Evolutionary conservation across 2,797 vertebrate genomes (phyloP), one percentile per base, ranked within the genome.

Genomic region (Dendrocincla tyrannina): DNA sequence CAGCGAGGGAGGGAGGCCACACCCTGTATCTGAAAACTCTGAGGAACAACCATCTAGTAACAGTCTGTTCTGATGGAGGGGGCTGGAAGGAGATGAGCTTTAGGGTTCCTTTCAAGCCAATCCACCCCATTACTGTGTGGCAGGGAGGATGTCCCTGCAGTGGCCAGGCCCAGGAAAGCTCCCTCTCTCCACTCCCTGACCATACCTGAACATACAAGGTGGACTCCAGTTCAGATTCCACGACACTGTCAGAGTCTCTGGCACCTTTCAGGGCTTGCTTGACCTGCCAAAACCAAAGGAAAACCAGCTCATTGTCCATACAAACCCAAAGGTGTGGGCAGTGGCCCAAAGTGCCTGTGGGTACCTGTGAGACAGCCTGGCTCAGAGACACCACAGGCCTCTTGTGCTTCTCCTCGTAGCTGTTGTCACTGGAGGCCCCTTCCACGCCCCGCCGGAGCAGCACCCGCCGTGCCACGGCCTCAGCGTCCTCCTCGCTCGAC

Each of bases 401-500:
- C 95, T 98, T 98, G 9, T 93, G 98, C 93, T 98, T 98, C 46
- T 99, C 96, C 58, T 95, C 95, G 4, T 93, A 96, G 28, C 97
- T 95, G 20, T 98, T 97, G 91, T 98, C 95, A 70, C 98, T 97
- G 23, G 98, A 97, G 17, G 97, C 97, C 47, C 97, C 97, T 25
- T 98, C 97, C 49, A 98, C 64, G 5, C 96, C 93, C 69, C 96
- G 97, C n/a, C 59, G 86, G 19, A 98, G 62, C 27, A 97, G 74
- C 56, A 95, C 20, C 52, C 95, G 95, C 52, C 96, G 92, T 16
- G 96, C 97, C 28, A 50, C 32, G 2, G 94, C 91, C 50, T 96
- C 98, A 1, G 97, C 70, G 5, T 99, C 99, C 81, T 99, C 99
- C 49, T 99, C 99, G 28, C 99, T 99, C 13, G 99, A 99, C 62